Conservation (phyloP, 1,140 invertebrate species). For the Hetaerina americana region DNA sequence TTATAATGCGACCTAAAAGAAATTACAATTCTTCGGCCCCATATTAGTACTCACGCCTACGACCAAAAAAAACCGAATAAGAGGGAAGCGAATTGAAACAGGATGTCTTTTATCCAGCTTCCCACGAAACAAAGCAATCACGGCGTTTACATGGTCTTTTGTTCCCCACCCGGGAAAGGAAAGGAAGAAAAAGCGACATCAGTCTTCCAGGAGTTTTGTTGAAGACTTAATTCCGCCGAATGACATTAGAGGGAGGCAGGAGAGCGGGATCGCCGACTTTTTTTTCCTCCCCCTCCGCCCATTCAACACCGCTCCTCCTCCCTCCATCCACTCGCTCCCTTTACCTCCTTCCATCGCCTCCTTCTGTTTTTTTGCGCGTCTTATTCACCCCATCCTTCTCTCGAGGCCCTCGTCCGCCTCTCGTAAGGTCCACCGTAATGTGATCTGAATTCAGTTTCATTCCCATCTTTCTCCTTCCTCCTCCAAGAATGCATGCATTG, state of each 20-base stretch:
- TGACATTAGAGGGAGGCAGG: background rate
- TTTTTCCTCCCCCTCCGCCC: background rate
- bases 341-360: too few relatives aligned
- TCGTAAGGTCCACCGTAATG: background rate
- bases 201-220: background rate
- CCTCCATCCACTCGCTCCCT: too few relatives aligned
- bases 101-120: background rate
- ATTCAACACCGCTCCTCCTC: background rate
- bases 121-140: background rate
- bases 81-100: background rate
- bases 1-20: background rate
- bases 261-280: too few relatives aligned
- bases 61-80: background rate
- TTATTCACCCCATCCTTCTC: too few relatives aligned
- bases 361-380: too few relatives aligned
- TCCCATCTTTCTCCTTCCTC: background rate
- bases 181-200: background rate
- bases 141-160: background rate
- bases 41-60: background rate
- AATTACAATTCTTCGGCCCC: background rate
- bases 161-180: background rate
- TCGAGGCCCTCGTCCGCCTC: background rate
- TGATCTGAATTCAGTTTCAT: background rate
- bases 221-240: background rate
- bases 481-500: too few relatives aligned